Percentiles rank a stretch among this genome's conserved stretches.
Conservation (phyloP, 1,140 invertebrate species). For the Bombus difficillimus region DNA sequence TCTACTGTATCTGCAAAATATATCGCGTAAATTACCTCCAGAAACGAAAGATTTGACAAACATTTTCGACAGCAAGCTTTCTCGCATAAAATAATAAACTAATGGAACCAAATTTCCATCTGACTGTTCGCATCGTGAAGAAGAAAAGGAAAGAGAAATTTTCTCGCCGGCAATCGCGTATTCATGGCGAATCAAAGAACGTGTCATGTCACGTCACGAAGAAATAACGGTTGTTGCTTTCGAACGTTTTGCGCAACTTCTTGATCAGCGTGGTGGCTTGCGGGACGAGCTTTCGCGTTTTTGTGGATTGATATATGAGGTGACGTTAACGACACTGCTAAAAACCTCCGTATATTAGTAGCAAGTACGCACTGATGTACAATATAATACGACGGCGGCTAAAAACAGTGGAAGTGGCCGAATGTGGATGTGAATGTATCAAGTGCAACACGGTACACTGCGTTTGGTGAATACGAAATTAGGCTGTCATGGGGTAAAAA, state of each 20-base stretch:
- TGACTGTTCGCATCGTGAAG: too few species aligned
- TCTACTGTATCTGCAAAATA: too few species aligned
- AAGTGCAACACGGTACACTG: constrained; percentile 25
- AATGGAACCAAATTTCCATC: too few species aligned
- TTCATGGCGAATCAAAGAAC: too few species aligned
- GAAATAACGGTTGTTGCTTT: constrained; percentile 19
- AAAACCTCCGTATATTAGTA: constrained; percentile 29
- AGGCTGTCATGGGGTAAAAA: constrained; percentile 5
- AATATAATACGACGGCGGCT: neutral
- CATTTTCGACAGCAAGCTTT: too few species aligned
- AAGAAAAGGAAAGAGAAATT: too few species aligned
- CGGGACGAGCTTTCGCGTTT: constrained; percentile 40
- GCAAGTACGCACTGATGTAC: constrained; percentile 37
- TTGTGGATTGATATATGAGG: constrained; percentile 64
- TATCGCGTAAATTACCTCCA: too few species aligned
- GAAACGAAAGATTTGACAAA: too few species aligned
- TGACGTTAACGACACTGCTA: constrained; percentile 45
- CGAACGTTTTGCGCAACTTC: constrained; percentile 50
- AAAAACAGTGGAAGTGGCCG: constrained; percentile 42
- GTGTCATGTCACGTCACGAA: neutral
- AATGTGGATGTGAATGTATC: constrained; percentile 41
- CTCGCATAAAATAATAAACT: too few species aligned
- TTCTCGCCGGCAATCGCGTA: too few species aligned
- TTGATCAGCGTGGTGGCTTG: constrained; percentile 26
- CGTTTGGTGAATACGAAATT: constrained; percentile 42